phyloP scores from a whole-genome alignment of 2,888 invertebrate genomes.

The Caenorhabditis becei region DNA sequence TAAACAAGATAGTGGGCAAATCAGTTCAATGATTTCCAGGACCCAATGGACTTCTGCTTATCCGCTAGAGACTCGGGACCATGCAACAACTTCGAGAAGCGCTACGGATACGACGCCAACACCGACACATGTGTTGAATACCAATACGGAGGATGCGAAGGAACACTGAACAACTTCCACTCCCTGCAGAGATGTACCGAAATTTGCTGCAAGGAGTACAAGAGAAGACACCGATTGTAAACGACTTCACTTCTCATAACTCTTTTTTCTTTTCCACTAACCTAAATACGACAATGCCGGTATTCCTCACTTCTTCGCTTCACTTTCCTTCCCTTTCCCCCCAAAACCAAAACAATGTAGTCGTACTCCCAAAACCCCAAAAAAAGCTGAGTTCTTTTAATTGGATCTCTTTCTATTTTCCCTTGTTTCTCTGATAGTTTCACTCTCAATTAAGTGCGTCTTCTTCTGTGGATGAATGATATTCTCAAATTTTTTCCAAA shows the following conservation, averaged over 20 bases:
- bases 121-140: conserved; percentile 78
- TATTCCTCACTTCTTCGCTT: conserved; percentile 22
- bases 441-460: conserved; percentile 34
- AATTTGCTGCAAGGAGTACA: conserved; percentile 81
- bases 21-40: conserved; percentile 56
- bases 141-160: conserved; percentile 80
- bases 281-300: conserved; percentile 49
- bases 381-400: conserved; percentile 46
- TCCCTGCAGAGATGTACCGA: conserved; percentile 79
- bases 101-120: conserved; percentile 79
- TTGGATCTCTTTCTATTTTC: conserved; percentile 33
- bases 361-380: conserved; percentile 14
- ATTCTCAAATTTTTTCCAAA: background rate
- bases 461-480: conserved; percentile 53
- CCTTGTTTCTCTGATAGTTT: conserved; percentile 10
- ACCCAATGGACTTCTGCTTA: conserved; percentile 79
- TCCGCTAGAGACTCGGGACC: conserved; percentile 79
- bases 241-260: background rate
- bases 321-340: conserved; percentile 1
- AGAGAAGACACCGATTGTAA: conserved; percentile 67
- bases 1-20: background rate
- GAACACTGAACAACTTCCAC: conserved; percentile 79
- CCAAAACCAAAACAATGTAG: conserved; percentile 4
- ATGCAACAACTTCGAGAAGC: conserved; percentile 70
- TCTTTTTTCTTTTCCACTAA: conserved; percentile 5